Conservation (phyloP, 2,113 vertebrate species). For the Fregata magnificens region DNA sequence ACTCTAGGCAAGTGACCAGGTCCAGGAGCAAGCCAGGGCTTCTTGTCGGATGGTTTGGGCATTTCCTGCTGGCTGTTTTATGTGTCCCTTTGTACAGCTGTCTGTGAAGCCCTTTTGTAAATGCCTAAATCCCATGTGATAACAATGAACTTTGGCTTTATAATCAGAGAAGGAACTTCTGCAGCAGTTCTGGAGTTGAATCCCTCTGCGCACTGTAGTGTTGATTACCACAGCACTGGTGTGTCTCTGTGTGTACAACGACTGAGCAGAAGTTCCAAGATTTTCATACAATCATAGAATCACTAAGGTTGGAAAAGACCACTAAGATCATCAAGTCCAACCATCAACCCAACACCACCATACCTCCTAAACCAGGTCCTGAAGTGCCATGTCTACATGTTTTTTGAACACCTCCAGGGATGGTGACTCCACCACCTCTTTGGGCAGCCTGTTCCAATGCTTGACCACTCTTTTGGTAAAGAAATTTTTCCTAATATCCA, state of each 20-base stretch:
- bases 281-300: too few species aligned
- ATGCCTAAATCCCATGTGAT: background rate
- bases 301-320: too few species aligned
- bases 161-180: background rate
- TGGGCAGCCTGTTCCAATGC: too few species aligned
- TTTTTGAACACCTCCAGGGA: too few species aligned
- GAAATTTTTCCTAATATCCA: too few species aligned
- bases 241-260: background rate
- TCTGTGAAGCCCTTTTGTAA: background rate
- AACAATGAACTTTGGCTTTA: background rate
- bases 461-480: too few species aligned
- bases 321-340: too few species aligned
- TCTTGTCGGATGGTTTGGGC: background rate
- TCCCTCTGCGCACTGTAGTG: background rate
- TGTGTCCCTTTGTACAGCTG: fast-evolving
- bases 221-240: background rate
- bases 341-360: too few species aligned
- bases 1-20: background rate
- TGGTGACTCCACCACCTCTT: too few species aligned
- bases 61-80: background rate
- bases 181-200: background rate
- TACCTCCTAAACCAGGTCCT: too few species aligned
- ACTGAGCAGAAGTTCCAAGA: background rate
- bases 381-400: too few species aligned
- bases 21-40: background rate